Evolutionary conservation across 53 echinoderm and acorn worm species (phyloP), one percentile per base, ranked within the genome.

Genomic region (Echinometra lucunter): DNA sequence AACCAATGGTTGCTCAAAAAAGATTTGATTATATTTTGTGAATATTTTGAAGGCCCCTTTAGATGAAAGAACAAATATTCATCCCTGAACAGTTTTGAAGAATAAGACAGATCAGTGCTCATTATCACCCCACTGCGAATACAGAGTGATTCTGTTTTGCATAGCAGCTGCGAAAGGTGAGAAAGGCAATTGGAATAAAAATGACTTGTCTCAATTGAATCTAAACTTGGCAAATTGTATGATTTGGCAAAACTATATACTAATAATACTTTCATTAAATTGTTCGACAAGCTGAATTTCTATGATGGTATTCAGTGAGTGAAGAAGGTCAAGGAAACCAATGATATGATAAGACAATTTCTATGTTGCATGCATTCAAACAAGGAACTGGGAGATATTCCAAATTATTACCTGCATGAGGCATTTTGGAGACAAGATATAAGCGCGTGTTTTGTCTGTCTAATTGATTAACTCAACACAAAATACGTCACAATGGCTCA

Each of bases 171-270:
- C 47, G 49, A 0, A 85, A 49, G 85, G 49, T 85, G 45, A 85
- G 45, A 85, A 27, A 85, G 47, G 45, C 85, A 47, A 45, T 85
- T 85, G 49, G 49, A 27, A 85, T 49, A 45, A 85, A n/a, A 49
- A 81, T 44, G 44, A 81, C 81, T 81, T 19, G 81, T 44, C 81
- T 42, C 44, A 80, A 85, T 85, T 49, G n/a, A 85, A 85, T 85
- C 85, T 85, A 85, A 85, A 85, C 53, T 21, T 49, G 85, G 28
- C 85, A 85, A 85, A 47, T 85, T 49, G 49, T 49, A 28, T 81
- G 72, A 72, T 72, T 78, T 78, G 38, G 19, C 85, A 45, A 85
- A 85, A 85, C 11, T 85, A 49, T 49, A 13, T 85, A n/a, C 85
- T 85, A 28, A 85, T 44, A 23, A 81, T 18, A 78, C 40, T 78